Conservation (phyloP, 2,113 vertebrate genomes). For the Cyanistes caeruleus region DNA sequence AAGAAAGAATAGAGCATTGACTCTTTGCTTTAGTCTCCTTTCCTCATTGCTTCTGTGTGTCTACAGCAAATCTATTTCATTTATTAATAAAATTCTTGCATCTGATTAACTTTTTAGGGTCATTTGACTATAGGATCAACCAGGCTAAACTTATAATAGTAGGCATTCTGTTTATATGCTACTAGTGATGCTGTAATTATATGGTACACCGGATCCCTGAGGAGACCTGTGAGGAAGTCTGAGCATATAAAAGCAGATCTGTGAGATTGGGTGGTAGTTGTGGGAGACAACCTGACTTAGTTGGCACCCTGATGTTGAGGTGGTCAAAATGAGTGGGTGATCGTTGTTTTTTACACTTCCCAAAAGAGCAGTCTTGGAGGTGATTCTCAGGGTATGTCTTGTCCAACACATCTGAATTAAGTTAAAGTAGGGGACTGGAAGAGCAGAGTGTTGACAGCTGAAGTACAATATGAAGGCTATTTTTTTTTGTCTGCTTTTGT, state of each 20-base stretch:
- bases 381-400: not conserved
- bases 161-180: not conserved
- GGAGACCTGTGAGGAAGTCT: not conserved
- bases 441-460: not conserved
- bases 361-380: not conserved
- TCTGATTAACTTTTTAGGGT: not conserved
- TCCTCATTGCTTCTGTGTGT: not conserved
- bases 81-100: not conserved
- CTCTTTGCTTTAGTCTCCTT: not conserved
- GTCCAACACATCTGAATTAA: not conserved
- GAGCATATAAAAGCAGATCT: not conserved
- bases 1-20: not conserved
- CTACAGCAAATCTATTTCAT: not conserved
- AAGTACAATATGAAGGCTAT: not conserved
- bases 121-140: not conserved
- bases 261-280: rapidly evolving
- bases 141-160: not conserved
- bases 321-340: not conserved
- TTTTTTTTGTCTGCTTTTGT: not conserved
- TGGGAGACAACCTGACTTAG: not conserved
- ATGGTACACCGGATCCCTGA: not conserved
- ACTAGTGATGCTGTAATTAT: not conserved
- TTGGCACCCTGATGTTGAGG: not conserved
- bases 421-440: not conserved
- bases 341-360: not conserved